Evolutionary conservation across 2,888 invertebrate genomes (phyloP), one percentile per base, ranked within the genome.

Genomic region (Alviniconcha strummeri): DNA sequence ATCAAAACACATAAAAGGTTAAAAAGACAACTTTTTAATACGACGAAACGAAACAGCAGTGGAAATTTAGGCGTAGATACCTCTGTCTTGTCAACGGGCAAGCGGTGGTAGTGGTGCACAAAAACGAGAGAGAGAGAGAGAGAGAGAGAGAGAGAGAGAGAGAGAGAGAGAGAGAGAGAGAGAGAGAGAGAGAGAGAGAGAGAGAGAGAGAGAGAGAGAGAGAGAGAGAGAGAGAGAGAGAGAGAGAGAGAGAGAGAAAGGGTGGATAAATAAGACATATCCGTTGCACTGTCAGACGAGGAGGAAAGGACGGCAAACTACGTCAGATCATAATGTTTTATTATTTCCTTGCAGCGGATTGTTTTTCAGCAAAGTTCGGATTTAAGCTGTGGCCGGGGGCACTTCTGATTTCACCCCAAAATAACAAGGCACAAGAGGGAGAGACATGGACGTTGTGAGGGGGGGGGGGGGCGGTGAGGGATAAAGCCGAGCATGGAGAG

Each of bases 141-240:
- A 17, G 79, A 57, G 57, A n/a, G 67, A 80, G 80, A 36, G 55
- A 80, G 67, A 80, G 67, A 80, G 69, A 69, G 52, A 74, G 64
- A 82, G 64, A 60, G 82, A 77, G 54, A 77, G 76, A 69, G 19
- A 82, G 19, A 76, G 54, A n/a, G 76, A 55, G 79, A 9, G 54
- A 9, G 54, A 56, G 52, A 74, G 52, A 52, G 80, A 52, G 80
- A 57, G 57, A 69, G 80, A 80, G 67, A 80, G 80, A 80, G 67
- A 69, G 80, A 69, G 80, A 72, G 71, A 72, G 81, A 67, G 80
- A 67, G 80, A 71, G 71, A 71, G 71, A 71, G 71, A 71, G 71
- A 71, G 71, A 71, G 71, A 71, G 71, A 71, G 71, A 71, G 71
- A 71, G 80, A 72, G 71, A 72, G 81, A 67, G 80, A 67, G 80